Conservation (phyloP, 2,113 vertebrate genomes). For the Peromyscus polionotus region DNA sequence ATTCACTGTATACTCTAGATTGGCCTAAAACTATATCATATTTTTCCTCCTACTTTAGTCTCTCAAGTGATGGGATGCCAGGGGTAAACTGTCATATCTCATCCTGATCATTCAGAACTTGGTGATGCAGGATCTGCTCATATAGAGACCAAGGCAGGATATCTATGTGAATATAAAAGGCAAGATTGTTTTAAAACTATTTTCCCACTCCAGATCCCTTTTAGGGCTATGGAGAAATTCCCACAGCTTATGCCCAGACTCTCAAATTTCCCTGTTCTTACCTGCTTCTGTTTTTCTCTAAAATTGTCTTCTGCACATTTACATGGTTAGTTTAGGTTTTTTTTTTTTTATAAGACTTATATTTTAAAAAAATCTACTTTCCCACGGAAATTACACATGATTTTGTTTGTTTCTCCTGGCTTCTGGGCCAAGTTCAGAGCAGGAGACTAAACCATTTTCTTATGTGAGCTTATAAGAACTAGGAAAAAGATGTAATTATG, state of each 20-base stretch:
- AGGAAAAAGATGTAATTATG: neutral
- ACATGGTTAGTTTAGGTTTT: neutral
- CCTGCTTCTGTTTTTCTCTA: too few relatives aligned
- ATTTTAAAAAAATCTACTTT: neutral
- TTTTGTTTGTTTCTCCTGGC: neutral
- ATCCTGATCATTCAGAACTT: neutral
- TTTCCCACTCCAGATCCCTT: neutral
- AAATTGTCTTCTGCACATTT: neutral
- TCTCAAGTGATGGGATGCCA: neutral
- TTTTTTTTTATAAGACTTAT: neutral
- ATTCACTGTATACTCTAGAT: neutral
- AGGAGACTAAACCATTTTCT: constrained; percentile 16
- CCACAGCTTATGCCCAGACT: neutral
- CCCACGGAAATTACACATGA: neutral
- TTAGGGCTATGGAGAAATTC: neutral
- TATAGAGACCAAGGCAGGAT: neutral
- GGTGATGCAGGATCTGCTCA: neutral
- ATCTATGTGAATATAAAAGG: neutral
- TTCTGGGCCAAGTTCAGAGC: neutral
- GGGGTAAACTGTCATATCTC: too few relatives aligned
- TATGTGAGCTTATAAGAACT: neutral
- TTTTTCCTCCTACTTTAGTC: neutral
- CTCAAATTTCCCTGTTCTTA: neutral
- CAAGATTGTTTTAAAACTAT: neutral
- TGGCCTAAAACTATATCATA: neutral